Conservation (phyloP, 1,140 invertebrate species). For the Chrysomallon squamiferum region DNA sequence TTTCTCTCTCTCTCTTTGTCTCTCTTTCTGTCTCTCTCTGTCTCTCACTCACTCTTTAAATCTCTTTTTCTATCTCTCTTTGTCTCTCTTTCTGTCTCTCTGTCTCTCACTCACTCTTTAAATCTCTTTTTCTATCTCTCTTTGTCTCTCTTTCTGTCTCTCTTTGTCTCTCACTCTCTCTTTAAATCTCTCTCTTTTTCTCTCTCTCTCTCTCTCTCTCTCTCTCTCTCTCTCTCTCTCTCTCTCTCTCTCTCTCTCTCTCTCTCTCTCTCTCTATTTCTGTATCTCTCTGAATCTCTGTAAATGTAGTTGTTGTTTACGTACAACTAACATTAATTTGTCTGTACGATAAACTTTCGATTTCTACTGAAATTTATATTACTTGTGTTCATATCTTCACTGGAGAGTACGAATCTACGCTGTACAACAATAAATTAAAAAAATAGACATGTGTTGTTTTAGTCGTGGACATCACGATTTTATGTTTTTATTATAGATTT, state of each 20-base stretch:
- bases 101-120: background rate
- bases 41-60: background rate
- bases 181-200: background rate
- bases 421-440: too few relatives aligned
- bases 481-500: too few relatives aligned
- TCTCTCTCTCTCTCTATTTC: background rate
- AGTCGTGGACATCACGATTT: too few relatives aligned
- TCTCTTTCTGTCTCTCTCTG: background rate
- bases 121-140: background rate
- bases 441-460: too few relatives aligned
- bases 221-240: background rate
- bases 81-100: background rate
- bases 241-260: background rate
- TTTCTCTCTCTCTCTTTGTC: background rate
- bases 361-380: too few relatives aligned
- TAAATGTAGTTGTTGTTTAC: too few relatives aligned
- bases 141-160: background rate
- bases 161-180: background rate
- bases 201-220: background rate
- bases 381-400: too few relatives aligned
- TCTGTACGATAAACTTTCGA: too few relatives aligned
- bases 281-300: background rate
- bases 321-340: too few relatives aligned
- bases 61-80: background rate
- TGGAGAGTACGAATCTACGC: too few relatives aligned